These are phyloP conservation scores for Hestina assimilis DNA, from an alignment of 1,140 invertebrate species.

Conservation along the genomic window DNA sequence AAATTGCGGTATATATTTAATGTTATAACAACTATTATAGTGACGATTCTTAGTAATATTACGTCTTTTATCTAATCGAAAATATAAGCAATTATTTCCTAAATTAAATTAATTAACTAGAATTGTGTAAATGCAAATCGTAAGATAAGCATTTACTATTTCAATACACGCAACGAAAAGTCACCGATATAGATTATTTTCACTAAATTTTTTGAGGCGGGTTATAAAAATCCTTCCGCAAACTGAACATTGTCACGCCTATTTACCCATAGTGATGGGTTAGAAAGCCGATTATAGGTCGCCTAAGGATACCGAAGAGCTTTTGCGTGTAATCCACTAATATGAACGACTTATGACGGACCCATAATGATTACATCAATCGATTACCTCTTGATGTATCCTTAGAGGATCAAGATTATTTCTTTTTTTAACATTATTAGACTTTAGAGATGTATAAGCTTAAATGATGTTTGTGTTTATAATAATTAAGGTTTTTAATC, in stretches of 20 bases:
- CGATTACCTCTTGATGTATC: neutral
- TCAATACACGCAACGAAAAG: neutral
- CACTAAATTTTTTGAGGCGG: neutral
- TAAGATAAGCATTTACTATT: neutral
- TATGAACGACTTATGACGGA: conserved; percentile 54
- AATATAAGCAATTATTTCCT: too few species aligned
- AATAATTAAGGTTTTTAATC: too few species aligned
- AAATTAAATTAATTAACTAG: too few species aligned
- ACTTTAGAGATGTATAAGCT: too few species aligned
- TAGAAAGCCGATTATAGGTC: conserved; percentile 66
- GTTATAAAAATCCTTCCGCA: conserved; percentile 29
- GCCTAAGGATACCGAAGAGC: conserved; percentile 56
- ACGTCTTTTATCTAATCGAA: neutral
- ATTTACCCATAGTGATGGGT: conserved; percentile 44
- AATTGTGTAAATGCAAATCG: neutral
- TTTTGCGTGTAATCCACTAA: conserved; percentile 69
- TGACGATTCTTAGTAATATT: too few species aligned
- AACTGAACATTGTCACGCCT: conserved; percentile 33
- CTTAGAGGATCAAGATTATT: neutral
- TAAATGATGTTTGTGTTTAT: too few species aligned
- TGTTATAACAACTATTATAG: too few species aligned
- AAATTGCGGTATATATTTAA: too few species aligned
- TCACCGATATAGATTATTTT: neutral
- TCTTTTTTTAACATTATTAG: too few species aligned
- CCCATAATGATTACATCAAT: conserved; percentile 38